These are phyloP conservation scores for Spilogale gracilis DNA, from an alignment of 2,113 vertebrate species.

Conservation along the genomic window DNA sequence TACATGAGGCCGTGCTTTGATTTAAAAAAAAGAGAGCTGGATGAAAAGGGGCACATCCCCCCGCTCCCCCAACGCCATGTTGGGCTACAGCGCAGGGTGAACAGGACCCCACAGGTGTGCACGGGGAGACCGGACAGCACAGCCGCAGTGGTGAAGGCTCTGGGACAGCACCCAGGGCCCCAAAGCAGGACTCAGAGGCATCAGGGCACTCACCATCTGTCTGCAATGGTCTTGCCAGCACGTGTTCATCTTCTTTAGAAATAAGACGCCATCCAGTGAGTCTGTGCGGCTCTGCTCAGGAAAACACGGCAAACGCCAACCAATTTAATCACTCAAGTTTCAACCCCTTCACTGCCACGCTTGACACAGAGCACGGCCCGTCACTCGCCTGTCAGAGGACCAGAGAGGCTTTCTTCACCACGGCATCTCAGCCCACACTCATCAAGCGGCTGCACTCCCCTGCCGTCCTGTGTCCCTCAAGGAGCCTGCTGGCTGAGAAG, in stretches of 20 bases:
- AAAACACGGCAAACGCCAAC: slow-evolving; percentile 69
- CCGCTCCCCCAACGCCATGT: too few species aligned
- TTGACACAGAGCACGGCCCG: not conserved
- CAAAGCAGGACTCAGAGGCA: not conserved
- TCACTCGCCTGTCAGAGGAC: not conserved
- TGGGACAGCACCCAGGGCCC: too few species aligned
- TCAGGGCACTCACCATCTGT: slow-evolving; percentile 90
- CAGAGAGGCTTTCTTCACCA: not conserved
- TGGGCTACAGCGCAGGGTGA: not conserved
- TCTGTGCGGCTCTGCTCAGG: slow-evolving; percentile 90
- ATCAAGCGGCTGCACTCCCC: not conserved
- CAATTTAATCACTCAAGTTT: too few species aligned
- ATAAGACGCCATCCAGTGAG: slow-evolving; percentile 90
- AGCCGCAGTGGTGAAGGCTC: too few species aligned
- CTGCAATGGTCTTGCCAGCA: slow-evolving; percentile 93
- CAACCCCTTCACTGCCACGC: not conserved
- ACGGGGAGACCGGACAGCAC: not conserved
- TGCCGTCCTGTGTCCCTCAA: not conserved
- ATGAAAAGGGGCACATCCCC: not conserved
- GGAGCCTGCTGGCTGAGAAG: not conserved
- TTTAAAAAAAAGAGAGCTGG: not conserved
- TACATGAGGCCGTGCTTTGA: fast-evolving
- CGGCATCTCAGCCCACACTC: not conserved
- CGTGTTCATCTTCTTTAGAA: slow-evolving; percentile 92
- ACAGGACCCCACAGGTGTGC: not conserved